Conservation (phyloP, 2,797 vertebrate species). For the Crenuchus spilurus region DNA sequence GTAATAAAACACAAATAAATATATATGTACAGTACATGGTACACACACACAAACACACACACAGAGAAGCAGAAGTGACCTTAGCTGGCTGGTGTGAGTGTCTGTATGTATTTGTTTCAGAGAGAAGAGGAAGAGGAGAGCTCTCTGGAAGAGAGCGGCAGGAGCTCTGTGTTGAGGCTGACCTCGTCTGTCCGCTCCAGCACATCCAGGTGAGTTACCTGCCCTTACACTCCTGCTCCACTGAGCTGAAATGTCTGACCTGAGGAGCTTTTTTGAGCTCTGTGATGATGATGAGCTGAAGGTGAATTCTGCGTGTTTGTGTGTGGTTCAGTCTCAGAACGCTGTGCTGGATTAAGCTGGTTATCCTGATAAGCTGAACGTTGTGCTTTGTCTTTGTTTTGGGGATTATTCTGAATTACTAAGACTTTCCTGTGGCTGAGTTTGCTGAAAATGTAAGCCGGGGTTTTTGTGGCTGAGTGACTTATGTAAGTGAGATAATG, state of each 20-base stretch:
- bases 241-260: too few species aligned
- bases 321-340: too few species aligned
- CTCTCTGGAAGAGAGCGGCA: conserved; percentile 61
- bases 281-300: too few species aligned
- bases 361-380: not conserved
- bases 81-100: not conserved
- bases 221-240: not conserved
- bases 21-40: too few species aligned
- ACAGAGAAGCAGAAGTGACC: conserved; percentile 2
- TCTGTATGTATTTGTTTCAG: conserved; percentile 26
- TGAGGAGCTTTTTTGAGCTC: too few species aligned
- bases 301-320: too few species aligned
- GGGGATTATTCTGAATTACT: not conserved
- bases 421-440: conserved; percentile 4
- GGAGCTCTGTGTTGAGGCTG: conserved; percentile 72
- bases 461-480: not conserved
- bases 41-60: too few species aligned
- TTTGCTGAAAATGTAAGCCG: not conserved
- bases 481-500: too few species aligned
- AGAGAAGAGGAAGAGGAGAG: conserved; percentile 56
- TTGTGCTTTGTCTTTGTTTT: not conserved
- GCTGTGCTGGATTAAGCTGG: too few species aligned
- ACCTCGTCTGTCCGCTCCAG: conserved; percentile 75
- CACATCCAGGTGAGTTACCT: conserved; percentile 74
- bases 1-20: too few species aligned